A percentile compares a stretch with the other conserved stretches of the same genome.
Evolutionary conservation across 2,888 invertebrate genomes (phyloP).

Genomic region (Diadegma fenestrale): DNA sequence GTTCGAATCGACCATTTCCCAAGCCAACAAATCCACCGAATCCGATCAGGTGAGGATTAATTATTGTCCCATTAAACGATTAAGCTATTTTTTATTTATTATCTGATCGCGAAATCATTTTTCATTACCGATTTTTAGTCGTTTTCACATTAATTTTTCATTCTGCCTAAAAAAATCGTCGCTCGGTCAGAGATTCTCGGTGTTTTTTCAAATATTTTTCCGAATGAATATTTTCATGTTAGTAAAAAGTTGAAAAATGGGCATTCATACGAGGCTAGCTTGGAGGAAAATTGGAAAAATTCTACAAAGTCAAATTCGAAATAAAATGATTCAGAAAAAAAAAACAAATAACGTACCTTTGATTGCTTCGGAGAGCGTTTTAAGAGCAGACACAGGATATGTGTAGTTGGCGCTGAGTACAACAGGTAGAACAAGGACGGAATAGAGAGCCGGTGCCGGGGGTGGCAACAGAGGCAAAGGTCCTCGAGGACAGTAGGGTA

Average conservation of each 20-base stretch:
- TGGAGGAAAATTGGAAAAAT: neutral
- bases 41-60: constrained; percentile 7
- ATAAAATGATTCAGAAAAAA: neutral
- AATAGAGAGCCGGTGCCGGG: constrained; percentile 87
- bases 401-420: constrained; percentile 90
- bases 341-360: constrained; percentile 85
- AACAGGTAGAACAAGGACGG: constrained; percentile 89
- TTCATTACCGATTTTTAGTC: neutral
- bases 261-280: neutral
- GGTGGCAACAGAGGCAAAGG: constrained; percentile 88
- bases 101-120: neutral
- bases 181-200: neutral
- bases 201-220: neutral
- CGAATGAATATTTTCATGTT: neutral
- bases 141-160: neutral
- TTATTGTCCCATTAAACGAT: neutral
- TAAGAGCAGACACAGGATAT: constrained; percentile 89
- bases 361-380: constrained; percentile 86
- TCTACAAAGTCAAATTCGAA: neutral
- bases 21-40: neutral
- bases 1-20: constrained; percentile 16
- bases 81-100: neutral
- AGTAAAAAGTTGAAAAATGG: neutral
- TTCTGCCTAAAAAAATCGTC: neutral
- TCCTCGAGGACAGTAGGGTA: constrained; percentile 88